Evolutionary conservation across 2,888 invertebrate species (phyloP).

Genomic region (Kryphioiulus occultus): DNA sequence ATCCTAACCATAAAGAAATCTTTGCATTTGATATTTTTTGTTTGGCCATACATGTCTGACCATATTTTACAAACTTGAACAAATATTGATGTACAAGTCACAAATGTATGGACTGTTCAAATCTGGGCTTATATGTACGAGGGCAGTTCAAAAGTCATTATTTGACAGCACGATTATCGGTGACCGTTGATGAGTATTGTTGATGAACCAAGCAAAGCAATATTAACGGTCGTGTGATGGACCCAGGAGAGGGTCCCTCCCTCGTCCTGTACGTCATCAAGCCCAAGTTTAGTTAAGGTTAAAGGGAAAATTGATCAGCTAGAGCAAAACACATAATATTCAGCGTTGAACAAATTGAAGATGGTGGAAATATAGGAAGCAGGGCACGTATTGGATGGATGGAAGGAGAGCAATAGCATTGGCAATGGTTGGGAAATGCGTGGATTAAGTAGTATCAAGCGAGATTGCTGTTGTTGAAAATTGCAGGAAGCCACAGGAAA

Average conservation of each 20-base stretch:
- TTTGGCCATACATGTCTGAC: too few species aligned
- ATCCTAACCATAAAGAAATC: too few species aligned
- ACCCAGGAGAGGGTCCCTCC: neutral
- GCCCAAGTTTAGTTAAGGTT: neutral
- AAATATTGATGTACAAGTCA: too few species aligned
- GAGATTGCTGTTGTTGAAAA: conserved; percentile 23
- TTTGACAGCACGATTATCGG: neutral
- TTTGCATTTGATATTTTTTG: too few species aligned
- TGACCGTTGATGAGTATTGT: neutral
- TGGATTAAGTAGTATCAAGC: conserved; percentile 23
- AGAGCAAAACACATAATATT: neutral
- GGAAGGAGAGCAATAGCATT: neutral
- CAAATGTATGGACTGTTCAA: too few species aligned
- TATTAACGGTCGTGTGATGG: neutral
- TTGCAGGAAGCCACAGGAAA: conserved; percentile 9
- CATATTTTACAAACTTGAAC: too few species aligned
- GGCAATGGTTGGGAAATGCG: conserved; percentile 4
- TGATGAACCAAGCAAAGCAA: neutral
- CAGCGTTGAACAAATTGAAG: conserved; percentile 16
- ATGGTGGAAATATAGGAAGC: neutral
- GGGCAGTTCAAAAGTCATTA: too few species aligned
- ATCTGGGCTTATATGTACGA: too few species aligned
- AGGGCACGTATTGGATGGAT: neutral
- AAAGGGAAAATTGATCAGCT: neutral
- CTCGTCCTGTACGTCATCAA: neutral